Conservation (phyloP, 2,888 invertebrate species). For the Sphinx pinastri region DNA sequence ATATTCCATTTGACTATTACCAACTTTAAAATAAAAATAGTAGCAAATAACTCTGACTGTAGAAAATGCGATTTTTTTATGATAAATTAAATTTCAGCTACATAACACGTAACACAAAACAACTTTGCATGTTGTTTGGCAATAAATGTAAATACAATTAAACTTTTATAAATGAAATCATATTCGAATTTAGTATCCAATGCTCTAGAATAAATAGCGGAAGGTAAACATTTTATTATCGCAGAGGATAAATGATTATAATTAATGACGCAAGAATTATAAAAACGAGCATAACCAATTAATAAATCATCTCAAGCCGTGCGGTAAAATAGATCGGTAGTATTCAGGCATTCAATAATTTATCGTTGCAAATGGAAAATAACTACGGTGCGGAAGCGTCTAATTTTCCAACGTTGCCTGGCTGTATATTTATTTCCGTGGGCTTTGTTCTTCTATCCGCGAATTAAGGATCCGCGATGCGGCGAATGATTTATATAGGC, state of each 20-base stretch:
- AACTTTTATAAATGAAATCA: too few species aligned
- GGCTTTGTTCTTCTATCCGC: conserved; percentile 81
- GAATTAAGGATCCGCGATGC: conserved; percentile 66
- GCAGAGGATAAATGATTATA: too few species aligned
- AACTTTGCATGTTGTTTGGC: too few species aligned
- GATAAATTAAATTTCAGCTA: too few species aligned
- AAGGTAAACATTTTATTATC: too few species aligned
- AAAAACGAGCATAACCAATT: conserved; percentile 10
- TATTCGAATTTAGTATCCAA: neutral
- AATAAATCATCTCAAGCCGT: conserved; percentile 2
- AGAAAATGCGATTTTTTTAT: too few species aligned
- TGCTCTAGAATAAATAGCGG: neutral
- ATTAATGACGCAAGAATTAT: neutral
- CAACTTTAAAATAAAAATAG: too few species aligned
- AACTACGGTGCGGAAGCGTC: conserved; percentile 52
- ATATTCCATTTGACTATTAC: too few species aligned
- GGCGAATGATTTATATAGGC: conserved; percentile 81
- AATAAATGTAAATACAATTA: too few species aligned
- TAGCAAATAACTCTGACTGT: too few species aligned
- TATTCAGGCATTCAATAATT: conserved; percentile 60
- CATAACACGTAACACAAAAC: too few species aligned
- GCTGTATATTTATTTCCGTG: conserved; percentile 74
- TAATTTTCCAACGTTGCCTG: conserved; percentile 57
- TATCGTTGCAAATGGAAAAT: conserved; percentile 60
- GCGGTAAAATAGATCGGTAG: conserved; percentile 13